These are phyloP conservation scores for Clanis bilineata DNA, from an alignment of 2,888 invertebrate genomes.

Conservation along the genomic window DNA sequence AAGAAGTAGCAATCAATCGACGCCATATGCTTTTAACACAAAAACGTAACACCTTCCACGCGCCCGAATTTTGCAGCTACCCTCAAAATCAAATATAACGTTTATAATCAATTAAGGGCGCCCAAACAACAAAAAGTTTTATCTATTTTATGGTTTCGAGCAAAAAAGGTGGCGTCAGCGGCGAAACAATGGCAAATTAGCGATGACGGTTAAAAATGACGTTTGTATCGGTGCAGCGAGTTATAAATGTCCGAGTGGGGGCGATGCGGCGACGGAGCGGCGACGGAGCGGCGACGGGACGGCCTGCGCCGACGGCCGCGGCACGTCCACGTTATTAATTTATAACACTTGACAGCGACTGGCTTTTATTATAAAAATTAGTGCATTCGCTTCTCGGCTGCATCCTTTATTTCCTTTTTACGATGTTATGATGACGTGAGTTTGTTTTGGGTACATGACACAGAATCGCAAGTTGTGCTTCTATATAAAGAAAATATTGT, in stretches of 20 bases:
- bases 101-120: constrained; percentile 72
- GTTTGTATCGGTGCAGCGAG: constrained; percentile 53
- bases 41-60: constrained; percentile 5
- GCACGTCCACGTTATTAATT: constrained; percentile 47
- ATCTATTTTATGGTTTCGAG: constrained; percentile 78
- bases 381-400: constrained; percentile 2
- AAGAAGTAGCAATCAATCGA: neutral
- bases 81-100: constrained; percentile 43
- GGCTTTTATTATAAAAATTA: constrained; percentile 11
- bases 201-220: constrained; percentile 79
- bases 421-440: neutral
- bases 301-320: neutral
- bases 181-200: constrained; percentile 80
- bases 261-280: constrained; percentile 40
- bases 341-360: constrained; percentile 32
- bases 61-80: constrained; percentile 36
- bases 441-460: neutral
- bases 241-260: constrained; percentile 54
- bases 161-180: constrained; percentile 77
- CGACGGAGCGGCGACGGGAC: neutral
- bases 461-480: neutral
- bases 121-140: constrained; percentile 62
- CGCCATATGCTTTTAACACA: neutral
- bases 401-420: neutral
- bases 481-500: too few relatives aligned